phyloP scores from a whole-genome alignment of 2,888 invertebrate genomes.

The Aphelenchoides bicaudatus region DNA sequence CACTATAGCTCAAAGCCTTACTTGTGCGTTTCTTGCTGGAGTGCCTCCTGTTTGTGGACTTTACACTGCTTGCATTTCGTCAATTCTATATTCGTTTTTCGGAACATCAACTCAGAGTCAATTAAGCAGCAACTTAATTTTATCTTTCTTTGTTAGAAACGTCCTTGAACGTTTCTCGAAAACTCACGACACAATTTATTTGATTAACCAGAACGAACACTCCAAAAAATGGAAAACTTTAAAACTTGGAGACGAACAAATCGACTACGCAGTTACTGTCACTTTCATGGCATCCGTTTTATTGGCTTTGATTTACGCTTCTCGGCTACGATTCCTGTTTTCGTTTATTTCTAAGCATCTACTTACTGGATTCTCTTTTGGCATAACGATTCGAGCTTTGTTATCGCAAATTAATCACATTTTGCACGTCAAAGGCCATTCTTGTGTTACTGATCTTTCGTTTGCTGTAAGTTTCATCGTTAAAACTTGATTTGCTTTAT shows the following conservation, averaged over 20 bases:
- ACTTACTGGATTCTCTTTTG: slow-evolving; percentile 36
- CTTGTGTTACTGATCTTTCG: slow-evolving; percentile 31
- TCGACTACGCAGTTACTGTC: slow-evolving; percentile 1
- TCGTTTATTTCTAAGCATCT: slow-evolving; percentile 33
- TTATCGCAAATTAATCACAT: slow-evolving; percentile 37
- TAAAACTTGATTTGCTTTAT: slow-evolving; percentile 17
- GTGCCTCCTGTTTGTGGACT: slow-evolving; percentile 39
- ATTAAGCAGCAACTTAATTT: slow-evolving; percentile 37
- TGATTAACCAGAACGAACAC: slow-evolving; percentile 21
- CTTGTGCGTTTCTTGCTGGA: slow-evolving; percentile 40
- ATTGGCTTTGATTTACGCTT: slow-evolving; percentile 29
- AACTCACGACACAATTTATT: slow-evolving; percentile 29
- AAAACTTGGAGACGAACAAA: neutral
- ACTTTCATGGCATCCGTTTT: slow-evolving; percentile 19
- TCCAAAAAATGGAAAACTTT: no score
- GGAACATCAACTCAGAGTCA: slow-evolving; percentile 36
- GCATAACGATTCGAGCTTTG: slow-evolving; percentile 34
- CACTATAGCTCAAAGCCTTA: slow-evolving; percentile 38
- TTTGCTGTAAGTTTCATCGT: slow-evolving; percentile 13
- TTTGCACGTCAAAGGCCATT: slow-evolving; percentile 25
- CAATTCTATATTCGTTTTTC: slow-evolving; percentile 32
- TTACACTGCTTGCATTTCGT: slow-evolving; percentile 32
- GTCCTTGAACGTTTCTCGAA: slow-evolving; percentile 29
- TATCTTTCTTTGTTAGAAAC: slow-evolving; percentile 38
- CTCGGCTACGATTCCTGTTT: slow-evolving; percentile 38